phyloP scores from a whole-genome alignment of 2,797 vertebrate genomes.

The Sarcoramphus papa region DNA sequence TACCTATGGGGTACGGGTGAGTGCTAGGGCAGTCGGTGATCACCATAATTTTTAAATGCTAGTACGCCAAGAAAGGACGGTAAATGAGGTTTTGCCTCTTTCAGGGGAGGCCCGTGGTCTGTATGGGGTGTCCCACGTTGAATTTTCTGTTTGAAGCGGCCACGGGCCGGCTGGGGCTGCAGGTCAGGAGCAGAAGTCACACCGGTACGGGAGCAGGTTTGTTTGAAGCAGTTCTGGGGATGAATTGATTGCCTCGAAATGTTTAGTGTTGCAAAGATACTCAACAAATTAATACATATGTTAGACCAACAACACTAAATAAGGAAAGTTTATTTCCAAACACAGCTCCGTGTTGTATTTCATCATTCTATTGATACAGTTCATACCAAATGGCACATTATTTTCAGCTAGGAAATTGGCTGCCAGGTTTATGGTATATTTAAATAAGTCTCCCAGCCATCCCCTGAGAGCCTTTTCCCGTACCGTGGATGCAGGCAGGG shows the following conservation, averaged over 20 bases:
- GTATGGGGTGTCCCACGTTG: fast-evolving
- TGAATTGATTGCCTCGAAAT: fast-evolving
- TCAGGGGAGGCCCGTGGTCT: fast-evolving
- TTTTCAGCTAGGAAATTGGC: neutral
- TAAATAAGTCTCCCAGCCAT: neutral
- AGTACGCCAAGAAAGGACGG: neutral
- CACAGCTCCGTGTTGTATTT: neutral
- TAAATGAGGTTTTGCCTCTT: too few relatives aligned
- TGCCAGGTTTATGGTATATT: neutral
- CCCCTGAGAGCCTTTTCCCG: neutral
- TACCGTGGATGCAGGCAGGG: fast-evolving
- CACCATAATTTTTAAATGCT: fast-evolving
- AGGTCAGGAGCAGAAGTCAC: neutral
- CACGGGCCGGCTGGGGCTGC: neutral
- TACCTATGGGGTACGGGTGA: fast-evolving
- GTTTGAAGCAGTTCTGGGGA: neutral
- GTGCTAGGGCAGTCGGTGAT: fast-evolving
- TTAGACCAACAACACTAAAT: neutral
- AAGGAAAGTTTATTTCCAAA: neutral
- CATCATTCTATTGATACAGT: neutral
- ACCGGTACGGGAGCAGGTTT: neutral
- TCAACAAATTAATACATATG: fast-evolving
- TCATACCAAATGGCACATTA: neutral
- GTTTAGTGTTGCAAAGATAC: fast-evolving
- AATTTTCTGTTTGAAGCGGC: neutral